Conservation (phyloP, 2,888 invertebrate genomes). For the Alloscopus bannaensis region DNA sequence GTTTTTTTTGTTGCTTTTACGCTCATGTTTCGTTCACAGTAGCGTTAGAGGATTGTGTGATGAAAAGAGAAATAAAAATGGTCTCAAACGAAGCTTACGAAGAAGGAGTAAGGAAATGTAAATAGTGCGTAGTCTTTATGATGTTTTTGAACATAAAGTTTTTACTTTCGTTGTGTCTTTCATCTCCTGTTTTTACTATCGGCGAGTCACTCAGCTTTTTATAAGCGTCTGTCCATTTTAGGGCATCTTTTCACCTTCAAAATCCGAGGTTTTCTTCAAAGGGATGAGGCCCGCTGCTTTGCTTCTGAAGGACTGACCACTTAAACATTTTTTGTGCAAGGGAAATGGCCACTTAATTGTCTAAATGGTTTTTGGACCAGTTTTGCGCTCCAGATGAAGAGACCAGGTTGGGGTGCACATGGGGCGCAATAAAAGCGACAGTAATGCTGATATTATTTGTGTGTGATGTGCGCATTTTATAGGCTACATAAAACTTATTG, state of each 20-base stretch:
- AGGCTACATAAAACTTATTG: conserved; percentile 43
- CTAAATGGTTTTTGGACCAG: no score
- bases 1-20: conserved; percentile 19
- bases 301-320: conserved; percentile 1
- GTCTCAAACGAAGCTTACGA: no score
- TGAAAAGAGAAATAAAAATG: no score
- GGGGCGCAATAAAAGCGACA: conserved; percentile 41
- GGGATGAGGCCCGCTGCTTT: conserved; percentile 28
- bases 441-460: conserved; percentile 41
- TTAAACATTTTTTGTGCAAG: conserved; percentile 1
- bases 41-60: no score
- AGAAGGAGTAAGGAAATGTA: no score
- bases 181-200: no score
- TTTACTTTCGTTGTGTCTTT: no score
- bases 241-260: background rate
- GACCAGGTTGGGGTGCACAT: background rate
- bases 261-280: background rate
- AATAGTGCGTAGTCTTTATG: no score
- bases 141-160: no score
- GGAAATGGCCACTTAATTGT: conserved; percentile 52
- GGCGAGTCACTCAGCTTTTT: conserved; percentile 23
- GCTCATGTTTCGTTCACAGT: no score
- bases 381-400: no score
- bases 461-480: conserved; percentile 46
- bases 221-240: conserved; percentile 28